Evolutionary conservation across 1,140 invertebrate species (phyloP).

Genomic region (Amphibalanus amphitrite): DNA sequence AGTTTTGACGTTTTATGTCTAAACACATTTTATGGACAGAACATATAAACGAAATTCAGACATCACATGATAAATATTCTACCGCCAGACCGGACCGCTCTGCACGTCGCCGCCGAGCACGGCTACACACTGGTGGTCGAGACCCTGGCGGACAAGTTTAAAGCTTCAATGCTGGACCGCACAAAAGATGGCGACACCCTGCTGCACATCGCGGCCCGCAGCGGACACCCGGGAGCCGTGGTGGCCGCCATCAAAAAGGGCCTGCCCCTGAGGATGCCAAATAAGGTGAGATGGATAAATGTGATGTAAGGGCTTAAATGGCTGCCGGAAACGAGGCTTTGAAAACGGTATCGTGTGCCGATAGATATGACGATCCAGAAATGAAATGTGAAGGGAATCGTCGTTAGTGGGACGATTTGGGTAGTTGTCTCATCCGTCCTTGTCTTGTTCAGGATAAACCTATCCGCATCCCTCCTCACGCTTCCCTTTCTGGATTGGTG

Average conservation of each 20-base stretch:
- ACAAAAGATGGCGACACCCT: conserved; percentile 94
- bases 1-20: no score
- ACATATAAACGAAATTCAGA: no score
- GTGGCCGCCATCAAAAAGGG: conserved; percentile 96
- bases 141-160: conserved; percentile 91
- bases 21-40: no score
- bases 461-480: no score
- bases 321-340: no score
- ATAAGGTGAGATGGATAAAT: conserved; percentile 69
- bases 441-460: no score
- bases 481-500: no score
- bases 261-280: conserved; percentile 96
- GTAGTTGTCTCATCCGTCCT: no score
- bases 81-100: conserved; percentile 52
- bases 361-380: neutral
- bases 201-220: conserved; percentile 92
- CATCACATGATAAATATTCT: no score
- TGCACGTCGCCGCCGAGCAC: conserved; percentile 93
- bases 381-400: no score
- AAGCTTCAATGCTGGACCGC: conserved; percentile 79
- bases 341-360: conserved; percentile 15
- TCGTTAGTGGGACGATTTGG: no score
- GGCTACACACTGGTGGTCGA: conserved; percentile 92
- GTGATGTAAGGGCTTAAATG: no score
- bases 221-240: conserved; percentile 92